Evolutionary conservation across 1,140 invertebrate genomes (phyloP), one percentile per base, ranked within the genome.

Genomic region (Lepidotrigona ventralis): DNA sequence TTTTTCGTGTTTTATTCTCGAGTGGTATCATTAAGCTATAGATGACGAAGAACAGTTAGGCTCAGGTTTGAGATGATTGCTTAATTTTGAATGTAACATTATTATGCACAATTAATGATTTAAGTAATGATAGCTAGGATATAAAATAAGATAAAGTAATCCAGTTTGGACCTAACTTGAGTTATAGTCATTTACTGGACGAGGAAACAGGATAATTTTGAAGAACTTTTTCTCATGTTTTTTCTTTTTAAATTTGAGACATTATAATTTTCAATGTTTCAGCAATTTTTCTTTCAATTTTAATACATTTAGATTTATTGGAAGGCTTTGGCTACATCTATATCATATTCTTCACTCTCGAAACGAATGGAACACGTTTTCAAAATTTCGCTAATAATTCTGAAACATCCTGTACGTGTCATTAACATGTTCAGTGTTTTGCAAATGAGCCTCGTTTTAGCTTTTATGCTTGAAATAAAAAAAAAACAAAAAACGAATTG

Each of bases 401-500:
- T 51, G 8, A 64, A 26, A 72, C 15, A 26, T n/a, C 19, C 39
- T 80, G 69, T 72, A 63, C 17, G n/a, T 46, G 19, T 64, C 15
- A n/a, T 56, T 69, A 58, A 69, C 56, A 69, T 23, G 72, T 76
- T 82, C 64, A 82, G 73, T 26, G 26, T 53, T 19, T 56, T 11
- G 5, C 2, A 56, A 19, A 69, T 17, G 15, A 46, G 17, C 29
- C 19, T 66, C 21, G 64, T 26, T 29, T 17, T 14, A 64, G n/a
- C 60, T n/a, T 60, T 60, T n/a, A 60, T 26, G 26, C 26, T 39
- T 58, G 12, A 33, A 58, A 58, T 17, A 23, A n/a, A n/a, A n/a
- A n/a, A 33, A 3, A 33, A n/a, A n/a, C n/a, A n/a, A 58, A 39
- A 39, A 15, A 58, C 17, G 9, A 54, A 33, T 14, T 1, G 58